Conservation (phyloP, 2,113 vertebrate genomes). For the Chauna torquata region DNA sequence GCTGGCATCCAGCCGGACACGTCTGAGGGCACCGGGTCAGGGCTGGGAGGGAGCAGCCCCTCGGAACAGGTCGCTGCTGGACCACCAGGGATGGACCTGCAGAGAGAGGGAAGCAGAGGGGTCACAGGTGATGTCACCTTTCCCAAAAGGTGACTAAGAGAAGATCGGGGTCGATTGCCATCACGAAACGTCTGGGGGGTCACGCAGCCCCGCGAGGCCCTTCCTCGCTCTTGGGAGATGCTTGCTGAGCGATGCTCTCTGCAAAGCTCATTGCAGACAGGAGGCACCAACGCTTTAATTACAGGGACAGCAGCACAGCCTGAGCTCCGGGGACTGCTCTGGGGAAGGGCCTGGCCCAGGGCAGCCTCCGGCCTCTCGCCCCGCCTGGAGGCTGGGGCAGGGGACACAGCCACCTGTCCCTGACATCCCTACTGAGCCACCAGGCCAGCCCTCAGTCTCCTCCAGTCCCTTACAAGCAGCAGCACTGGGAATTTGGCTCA, state of each 20-base stretch:
- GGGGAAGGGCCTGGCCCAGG: neutral
- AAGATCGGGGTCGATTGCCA: accelerated
- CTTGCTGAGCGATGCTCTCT: neutral
- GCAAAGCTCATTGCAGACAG: accelerated
- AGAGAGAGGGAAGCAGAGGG: neutral
- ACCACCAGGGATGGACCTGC: neutral
- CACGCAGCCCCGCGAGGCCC: too few relatives aligned
- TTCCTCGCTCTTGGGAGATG: accelerated
- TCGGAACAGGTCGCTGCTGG: accelerated
- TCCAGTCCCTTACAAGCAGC: too few relatives aligned
- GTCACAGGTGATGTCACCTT: accelerated
- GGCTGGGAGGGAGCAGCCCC: neutral
- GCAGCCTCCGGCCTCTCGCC: too few relatives aligned
- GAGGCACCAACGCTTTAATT: neutral
- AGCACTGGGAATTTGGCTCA: neutral
- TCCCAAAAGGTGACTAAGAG: neutral
- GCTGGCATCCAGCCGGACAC: neutral
- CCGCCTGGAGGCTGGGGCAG: too few relatives aligned
- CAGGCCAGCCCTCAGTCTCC: neutral
- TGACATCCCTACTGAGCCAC: accelerated
- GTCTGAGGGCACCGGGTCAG: neutral
- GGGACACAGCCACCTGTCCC: neutral
- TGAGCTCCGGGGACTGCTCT: neutral
- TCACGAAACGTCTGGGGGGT: neutral
- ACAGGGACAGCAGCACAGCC: accelerated